These are phyloP conservation scores for Leptinotarsa haldemani DNA, from an alignment of 2,888 invertebrate genomes.

Conservation along the genomic window DNA sequence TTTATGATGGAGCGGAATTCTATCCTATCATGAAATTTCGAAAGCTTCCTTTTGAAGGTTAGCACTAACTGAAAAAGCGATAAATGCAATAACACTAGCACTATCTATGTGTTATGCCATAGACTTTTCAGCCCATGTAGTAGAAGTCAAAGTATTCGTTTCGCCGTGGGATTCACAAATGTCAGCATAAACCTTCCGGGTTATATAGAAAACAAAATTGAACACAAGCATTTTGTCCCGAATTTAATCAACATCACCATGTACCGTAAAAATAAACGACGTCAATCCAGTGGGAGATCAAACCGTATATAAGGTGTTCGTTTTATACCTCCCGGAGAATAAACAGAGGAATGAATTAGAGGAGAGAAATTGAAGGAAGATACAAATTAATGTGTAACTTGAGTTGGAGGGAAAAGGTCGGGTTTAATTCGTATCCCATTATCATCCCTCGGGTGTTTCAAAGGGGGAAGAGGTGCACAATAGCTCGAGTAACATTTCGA, in stretches of 20 bases:
- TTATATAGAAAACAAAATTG: not conserved
- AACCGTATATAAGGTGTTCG: conserved; percentile 2
- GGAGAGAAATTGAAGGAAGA: conserved; percentile 3
- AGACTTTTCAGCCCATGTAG: too few relatives aligned
- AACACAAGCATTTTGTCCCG: not conserved
- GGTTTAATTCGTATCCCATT: conserved; percentile 11
- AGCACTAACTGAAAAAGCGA: too few relatives aligned
- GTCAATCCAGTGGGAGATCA: too few relatives aligned
- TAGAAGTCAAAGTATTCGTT: too few relatives aligned
- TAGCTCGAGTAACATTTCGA: not conserved
- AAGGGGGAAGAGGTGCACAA: not conserved
- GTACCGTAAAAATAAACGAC: not conserved
- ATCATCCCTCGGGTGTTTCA: not conserved
- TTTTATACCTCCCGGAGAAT: not conserved
- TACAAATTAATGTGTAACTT: conserved; percentile 14
- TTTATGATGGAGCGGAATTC: too few relatives aligned
- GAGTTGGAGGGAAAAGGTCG: conserved; percentile 4
- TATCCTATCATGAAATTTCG: too few relatives aligned
- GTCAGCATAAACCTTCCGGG: too few relatives aligned
- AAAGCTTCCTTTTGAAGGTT: too few relatives aligned
- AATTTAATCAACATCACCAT: not conserved
- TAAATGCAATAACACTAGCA: too few relatives aligned
- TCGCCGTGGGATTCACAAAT: too few relatives aligned
- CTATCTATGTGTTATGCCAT: too few relatives aligned
- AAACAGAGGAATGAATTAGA: not conserved